These are phyloP conservation scores for Zophobas morio DNA, from an alignment of 1,140 invertebrate genomes.

Conservation along the genomic window DNA sequence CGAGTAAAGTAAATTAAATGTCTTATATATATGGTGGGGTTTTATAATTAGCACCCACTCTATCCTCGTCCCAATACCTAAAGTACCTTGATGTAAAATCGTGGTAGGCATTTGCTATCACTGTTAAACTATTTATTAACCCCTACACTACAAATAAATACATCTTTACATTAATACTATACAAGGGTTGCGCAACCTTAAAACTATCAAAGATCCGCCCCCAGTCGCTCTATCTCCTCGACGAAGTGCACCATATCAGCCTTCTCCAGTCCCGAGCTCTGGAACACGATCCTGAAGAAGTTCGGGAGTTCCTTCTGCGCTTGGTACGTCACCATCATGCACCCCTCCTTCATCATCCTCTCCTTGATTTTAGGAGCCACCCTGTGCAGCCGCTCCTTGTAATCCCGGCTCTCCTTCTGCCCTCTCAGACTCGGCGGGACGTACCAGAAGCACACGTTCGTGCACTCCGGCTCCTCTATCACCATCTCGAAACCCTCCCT, in stretches of 20 bases:
- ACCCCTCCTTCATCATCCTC: constrained; percentile 93
- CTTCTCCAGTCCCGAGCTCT: constrained; percentile 86
- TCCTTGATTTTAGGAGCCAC: constrained; percentile 95
- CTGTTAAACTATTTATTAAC: too few species aligned
- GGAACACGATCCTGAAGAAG: constrained; percentile 95
- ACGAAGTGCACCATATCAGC: constrained; percentile 90
- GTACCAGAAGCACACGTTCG: constrained; percentile 98
- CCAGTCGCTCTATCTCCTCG: constrained; percentile 88
- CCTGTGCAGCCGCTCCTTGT: constrained; percentile 80
- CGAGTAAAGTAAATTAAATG: constrained; percentile 33
- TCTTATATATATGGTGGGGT: constrained; percentile 16
- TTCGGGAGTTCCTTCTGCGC: constrained; percentile 85
- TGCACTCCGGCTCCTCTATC: constrained; percentile 87
- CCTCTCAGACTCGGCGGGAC: constrained; percentile 83
- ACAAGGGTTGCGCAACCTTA: too few species aligned
- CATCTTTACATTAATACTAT: too few species aligned
- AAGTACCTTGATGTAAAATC: too few species aligned
- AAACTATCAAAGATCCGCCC: constrained; percentile 74
- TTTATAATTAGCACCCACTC: constrained; percentile 1
- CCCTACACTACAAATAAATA: neutral
- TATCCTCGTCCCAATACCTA: too few species aligned
- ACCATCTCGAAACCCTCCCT: constrained; percentile 83
- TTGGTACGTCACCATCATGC: constrained; percentile 97
- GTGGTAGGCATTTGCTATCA: neutral
- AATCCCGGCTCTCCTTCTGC: constrained; percentile 70